These are phyloP conservation scores for Myioborus miniatus DNA, from an alignment of 2,797 vertebrate species.

Conservation along the genomic window DNA sequence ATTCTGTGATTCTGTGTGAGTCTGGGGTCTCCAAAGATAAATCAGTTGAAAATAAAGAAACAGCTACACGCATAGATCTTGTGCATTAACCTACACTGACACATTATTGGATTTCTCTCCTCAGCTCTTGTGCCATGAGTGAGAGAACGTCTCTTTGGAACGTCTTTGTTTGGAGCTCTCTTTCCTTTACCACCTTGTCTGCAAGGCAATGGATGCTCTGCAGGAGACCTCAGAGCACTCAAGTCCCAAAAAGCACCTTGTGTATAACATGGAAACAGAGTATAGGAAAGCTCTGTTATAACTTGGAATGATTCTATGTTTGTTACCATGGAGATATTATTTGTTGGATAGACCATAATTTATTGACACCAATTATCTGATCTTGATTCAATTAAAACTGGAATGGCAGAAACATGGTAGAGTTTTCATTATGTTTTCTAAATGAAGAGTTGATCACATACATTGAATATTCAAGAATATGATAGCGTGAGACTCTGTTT, in stretches of 20 bases:
- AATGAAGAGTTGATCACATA: neutral
- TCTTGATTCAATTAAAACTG: neutral
- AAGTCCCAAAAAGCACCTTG: neutral
- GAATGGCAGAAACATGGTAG: neutral
- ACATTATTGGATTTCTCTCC: neutral
- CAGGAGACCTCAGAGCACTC: neutral
- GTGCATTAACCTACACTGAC: neutral
- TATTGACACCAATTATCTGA: neutral
- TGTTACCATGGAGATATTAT: neutral
- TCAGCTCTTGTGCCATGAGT: neutral
- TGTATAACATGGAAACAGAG: neutral
- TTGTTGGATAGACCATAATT: neutral
- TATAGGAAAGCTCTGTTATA: neutral
- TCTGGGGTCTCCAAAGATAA: neutral
- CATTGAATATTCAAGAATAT: neutral
- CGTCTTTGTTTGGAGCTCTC: neutral
- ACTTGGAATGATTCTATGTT: neutral
- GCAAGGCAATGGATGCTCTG: neutral
- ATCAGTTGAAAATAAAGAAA: neutral
- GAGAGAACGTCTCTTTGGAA: neutral
- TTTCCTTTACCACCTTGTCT: rapidly evolving
- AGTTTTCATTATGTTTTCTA: neutral
- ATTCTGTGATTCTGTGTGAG: neutral
- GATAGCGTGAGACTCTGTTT: neutral
- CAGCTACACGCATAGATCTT: rapidly evolving